Evolutionary conservation across 1,140 invertebrate species (phyloP).

Genomic region (Lepidurus apus): DNA sequence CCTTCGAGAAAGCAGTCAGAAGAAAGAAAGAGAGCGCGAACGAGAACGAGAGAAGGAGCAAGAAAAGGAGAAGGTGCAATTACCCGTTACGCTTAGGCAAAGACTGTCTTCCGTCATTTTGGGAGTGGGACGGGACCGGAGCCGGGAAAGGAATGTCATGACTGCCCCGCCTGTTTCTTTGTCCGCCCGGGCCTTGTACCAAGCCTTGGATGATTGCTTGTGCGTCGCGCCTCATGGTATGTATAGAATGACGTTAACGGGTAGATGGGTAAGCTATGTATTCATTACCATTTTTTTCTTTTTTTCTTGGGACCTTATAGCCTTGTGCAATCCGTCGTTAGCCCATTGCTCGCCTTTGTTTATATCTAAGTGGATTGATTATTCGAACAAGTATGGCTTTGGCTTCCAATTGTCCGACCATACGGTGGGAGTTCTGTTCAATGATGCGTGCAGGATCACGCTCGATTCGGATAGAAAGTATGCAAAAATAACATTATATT

Average conservation of each 20-base stretch:
- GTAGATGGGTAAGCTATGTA: not conserved
- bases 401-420: conserved; percentile 95
- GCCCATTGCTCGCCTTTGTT: conserved; percentile 49
- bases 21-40: conserved; percentile 33
- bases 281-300: conserved; percentile 18
- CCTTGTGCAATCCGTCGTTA: conserved; percentile 35
- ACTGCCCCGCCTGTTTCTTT: not conserved
- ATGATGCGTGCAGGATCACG: conserved; percentile 86
- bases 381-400: conserved; percentile 97
- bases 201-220: conserved; percentile 31
- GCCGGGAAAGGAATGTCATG: conserved; percentile 23
- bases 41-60: conserved; percentile 35
- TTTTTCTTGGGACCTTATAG: conserved; percentile 19
- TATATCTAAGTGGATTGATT: conserved; percentile 94
- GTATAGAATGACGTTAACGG: conserved; percentile 23
- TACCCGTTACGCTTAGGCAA: conserved; percentile 39
- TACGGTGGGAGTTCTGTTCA: conserved; percentile 91
- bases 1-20: conserved; percentile 31
- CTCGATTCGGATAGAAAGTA: conserved; percentile 78
- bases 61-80: conserved; percentile 17
- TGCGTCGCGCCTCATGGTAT: conserved; percentile 34
- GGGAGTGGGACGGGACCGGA: conserved; percentile 41
- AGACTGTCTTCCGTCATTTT: conserved; percentile 44
- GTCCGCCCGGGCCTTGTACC: conserved; percentile 23
- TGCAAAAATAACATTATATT: conserved; percentile 43